Evolutionary conservation across 2,888 invertebrate species (phyloP).

Genomic region (Linnaemya tessellans): DNA sequence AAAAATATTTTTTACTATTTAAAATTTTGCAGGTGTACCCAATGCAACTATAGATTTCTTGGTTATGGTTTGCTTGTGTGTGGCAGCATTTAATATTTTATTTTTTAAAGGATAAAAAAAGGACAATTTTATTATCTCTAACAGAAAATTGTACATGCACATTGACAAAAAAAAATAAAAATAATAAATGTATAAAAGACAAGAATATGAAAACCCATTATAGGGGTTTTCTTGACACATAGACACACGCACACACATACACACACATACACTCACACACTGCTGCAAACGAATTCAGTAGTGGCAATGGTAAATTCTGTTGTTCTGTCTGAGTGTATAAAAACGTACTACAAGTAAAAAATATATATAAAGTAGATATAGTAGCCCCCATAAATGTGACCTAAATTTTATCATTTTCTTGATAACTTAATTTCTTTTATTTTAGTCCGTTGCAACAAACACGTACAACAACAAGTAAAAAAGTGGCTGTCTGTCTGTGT

Average conservation of each 20-base stretch:
- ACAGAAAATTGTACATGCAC: neutral
- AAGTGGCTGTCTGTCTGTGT: constrained; percentile 66
- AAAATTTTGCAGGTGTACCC: constrained; percentile 31
- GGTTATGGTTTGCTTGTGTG: constrained; percentile 34
- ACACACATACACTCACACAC: neutral
- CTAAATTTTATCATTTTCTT: constrained; percentile 69
- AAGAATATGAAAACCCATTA: constrained; percentile 58
- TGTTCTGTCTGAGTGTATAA: neutral
- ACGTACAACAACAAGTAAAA: constrained; percentile 13
- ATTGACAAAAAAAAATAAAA: constrained; percentile 4
- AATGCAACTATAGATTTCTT: constrained; percentile 41
- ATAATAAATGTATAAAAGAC: constrained; percentile 1
- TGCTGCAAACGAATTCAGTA: neutral
- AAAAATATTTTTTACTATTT: constrained; percentile 6
- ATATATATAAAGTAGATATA: too few species aligned
- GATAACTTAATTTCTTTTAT: constrained; percentile 70
- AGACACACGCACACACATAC: neutral
- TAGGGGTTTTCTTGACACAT: constrained; percentile 49
- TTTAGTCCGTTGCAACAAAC: constrained; percentile 28
- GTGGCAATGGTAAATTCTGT: constrained; percentile 6
- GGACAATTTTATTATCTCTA: constrained; percentile 65
- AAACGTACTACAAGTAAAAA: neutral
- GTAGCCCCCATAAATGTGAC: constrained; percentile 70
- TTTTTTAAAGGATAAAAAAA: constrained; percentile 58
- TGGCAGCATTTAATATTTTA: constrained; percentile 58